phyloP scores from a whole-genome alignment of 1,140 invertebrate species.

The Musca vetustissima region DNA sequence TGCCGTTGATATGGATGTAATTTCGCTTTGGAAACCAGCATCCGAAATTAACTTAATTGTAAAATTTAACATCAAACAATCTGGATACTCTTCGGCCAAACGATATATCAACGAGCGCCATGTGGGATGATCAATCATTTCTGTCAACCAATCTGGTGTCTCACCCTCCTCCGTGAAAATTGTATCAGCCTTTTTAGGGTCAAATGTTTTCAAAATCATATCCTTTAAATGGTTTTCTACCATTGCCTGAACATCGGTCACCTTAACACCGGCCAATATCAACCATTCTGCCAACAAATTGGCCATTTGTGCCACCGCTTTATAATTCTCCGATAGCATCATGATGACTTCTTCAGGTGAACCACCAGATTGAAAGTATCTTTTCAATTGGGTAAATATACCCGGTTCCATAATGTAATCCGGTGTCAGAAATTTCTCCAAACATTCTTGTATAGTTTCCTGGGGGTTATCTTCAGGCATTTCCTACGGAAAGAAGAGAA shows the following conservation, averaged over 20 bases:
- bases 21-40: conserved; percentile 99
- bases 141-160: conserved; percentile 95
- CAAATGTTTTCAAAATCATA: conserved; percentile 97
- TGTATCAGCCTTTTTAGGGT: conserved; percentile 97
- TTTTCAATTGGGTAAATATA: conserved; percentile 90
- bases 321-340: conserved; percentile 92
- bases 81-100: conserved; percentile 96
- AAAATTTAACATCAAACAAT: conserved; percentile 98
- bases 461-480: conserved; percentile 72
- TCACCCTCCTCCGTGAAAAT: conserved; percentile 98
- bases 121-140: conserved; percentile 97
- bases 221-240: conserved; percentile 97
- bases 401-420: conserved; percentile 99
- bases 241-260: conserved; percentile 93
- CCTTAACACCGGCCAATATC: conserved; percentile 86
- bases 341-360: conserved; percentile 96
- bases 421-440: conserved; percentile 84
- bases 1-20: conserved; percentile 98
- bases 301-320: conserved; percentile 94
- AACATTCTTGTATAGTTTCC: conserved; percentile 82
- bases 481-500: conserved; percentile 50
- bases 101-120: conserved; percentile 98
- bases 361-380: conserved; percentile 94
- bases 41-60: conserved; percentile 99
- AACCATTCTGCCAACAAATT: conserved; percentile 97